A percentile compares a stretch with the other conserved stretches of the same genome.
Conservation (phyloP, 2,113 vertebrate species). For the Engraulis encrasicolus region DNA sequence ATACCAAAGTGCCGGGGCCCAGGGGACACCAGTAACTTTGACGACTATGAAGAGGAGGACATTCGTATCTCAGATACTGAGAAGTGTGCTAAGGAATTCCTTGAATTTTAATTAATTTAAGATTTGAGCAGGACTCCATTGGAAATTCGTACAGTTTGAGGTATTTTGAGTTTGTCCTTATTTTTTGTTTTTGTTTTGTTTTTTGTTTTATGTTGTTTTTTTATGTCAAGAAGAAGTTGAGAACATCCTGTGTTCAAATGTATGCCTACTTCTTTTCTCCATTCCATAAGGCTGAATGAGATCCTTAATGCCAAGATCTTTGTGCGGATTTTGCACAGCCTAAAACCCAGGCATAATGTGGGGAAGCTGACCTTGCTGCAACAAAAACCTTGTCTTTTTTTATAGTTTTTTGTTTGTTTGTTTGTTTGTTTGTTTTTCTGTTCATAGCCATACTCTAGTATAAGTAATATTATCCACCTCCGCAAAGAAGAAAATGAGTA, state of each 20-base stretch:
- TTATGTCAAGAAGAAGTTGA: constrained; percentile 75
- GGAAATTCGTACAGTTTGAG: constrained; percentile 80
- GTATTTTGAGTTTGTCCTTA: constrained; percentile 72
- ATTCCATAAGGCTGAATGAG: constrained; percentile 91
- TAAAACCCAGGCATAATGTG: constrained; percentile 87
- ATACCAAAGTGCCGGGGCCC: constrained; percentile 99
- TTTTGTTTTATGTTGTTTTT: constrained; percentile 69
- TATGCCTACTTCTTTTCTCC: constrained; percentile 90
- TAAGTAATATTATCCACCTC: constrained; percentile 51
- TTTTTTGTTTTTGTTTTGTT: constrained; percentile 69
- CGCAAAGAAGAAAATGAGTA: constrained; percentile 23
- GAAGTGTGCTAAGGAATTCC: constrained; percentile 98
- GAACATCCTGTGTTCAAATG: constrained; percentile 84
- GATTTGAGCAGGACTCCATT: constrained; percentile 73
- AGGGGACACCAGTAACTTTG: constrained; percentile 98
- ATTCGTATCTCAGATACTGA: constrained; percentile 96
- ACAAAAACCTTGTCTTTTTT: constrained; percentile 79
- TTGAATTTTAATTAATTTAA: constrained; percentile 86
- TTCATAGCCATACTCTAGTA: constrained; percentile 61
- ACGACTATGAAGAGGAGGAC: constrained; percentile 98
- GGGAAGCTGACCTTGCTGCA: constrained; percentile 83
- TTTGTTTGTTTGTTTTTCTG: too few species aligned
- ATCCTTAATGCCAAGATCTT: constrained; percentile 87
- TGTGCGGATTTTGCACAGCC: constrained; percentile 86
- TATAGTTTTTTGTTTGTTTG: constrained; percentile 43